phyloP scores from a whole-genome alignment of 2,888 invertebrate genomes.

The Drosophila meridiana region DNA sequence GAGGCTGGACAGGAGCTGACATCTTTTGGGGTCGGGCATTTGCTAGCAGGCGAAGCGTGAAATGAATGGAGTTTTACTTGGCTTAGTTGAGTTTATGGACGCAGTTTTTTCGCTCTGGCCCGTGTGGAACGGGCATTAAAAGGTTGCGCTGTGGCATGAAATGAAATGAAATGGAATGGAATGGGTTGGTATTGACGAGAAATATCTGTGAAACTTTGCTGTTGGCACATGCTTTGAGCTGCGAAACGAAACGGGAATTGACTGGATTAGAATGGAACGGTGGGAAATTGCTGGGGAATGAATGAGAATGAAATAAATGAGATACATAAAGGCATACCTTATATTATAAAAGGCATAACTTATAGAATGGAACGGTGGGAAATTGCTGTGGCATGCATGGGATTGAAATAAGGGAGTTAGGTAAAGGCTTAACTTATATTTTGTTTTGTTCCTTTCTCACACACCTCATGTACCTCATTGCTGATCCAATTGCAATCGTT shows the following conservation, averaged over 20 bases:
- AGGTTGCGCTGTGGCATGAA: slow-evolving; percentile 1
- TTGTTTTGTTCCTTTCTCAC: not conserved
- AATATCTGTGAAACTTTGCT: slow-evolving; percentile 2
- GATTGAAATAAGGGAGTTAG: not conserved
- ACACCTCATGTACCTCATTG: too few species aligned
- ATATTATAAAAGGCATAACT: too few species aligned
- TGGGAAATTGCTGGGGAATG: not conserved
- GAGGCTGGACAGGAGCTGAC: slow-evolving; percentile 24
- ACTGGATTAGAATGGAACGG: not conserved
- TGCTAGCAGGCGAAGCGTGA: slow-evolving; percentile 63
- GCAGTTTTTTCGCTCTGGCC: slow-evolving; percentile 27
- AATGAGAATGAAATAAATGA: not conserved
- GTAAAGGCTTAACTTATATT: not conserved
- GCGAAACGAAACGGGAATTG: not conserved
- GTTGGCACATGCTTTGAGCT: slow-evolving; percentile 6
- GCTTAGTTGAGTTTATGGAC: slow-evolving; percentile 43
- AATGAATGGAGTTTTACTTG: slow-evolving; percentile 59
- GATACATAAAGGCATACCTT: not conserved
- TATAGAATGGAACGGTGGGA: too few species aligned
- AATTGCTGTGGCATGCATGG: not conserved
- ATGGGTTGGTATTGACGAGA: not conserved
- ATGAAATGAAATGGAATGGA: slow-evolving; percentile 21
- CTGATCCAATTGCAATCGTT: too few species aligned
- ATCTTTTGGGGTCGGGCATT: slow-evolving; percentile 46
- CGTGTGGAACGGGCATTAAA: slow-evolving; percentile 14